Conservation (phyloP, 2,888 invertebrate genomes). For the Zaprionus bogoriensis region DNA sequence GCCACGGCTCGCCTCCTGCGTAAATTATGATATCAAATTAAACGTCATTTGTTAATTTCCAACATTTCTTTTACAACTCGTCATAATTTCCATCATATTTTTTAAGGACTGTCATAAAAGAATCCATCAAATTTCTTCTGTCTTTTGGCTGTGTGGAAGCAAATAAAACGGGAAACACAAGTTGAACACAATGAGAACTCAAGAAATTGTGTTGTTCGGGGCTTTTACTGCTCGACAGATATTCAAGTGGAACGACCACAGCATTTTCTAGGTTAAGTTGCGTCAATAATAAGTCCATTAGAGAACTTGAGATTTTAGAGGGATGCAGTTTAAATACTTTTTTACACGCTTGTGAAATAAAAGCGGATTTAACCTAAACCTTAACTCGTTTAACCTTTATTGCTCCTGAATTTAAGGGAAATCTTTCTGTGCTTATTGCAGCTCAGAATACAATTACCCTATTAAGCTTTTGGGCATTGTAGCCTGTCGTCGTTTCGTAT, state of each 20-base stretch:
- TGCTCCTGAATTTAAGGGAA: neutral
- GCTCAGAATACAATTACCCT: too few relatives aligned
- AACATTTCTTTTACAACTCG: neutral
- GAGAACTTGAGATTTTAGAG: neutral
- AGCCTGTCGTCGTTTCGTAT: too few relatives aligned
- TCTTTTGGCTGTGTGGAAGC: too few relatives aligned
- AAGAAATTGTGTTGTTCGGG: neutral
- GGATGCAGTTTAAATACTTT: neutral
- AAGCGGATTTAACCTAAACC: too few relatives aligned
- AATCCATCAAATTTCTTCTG: neutral
- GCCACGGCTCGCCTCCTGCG: too few relatives aligned
- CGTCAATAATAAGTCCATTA: neutral
- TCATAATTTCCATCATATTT: neutral
- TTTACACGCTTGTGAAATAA: too few relatives aligned
- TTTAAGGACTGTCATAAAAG: neutral
- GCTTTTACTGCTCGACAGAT: neutral
- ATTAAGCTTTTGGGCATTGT: too few relatives aligned
- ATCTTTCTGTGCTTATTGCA: too few relatives aligned
- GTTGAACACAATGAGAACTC: neutral
- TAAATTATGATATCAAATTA: slow-evolving; percentile 2
- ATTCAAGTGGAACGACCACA: neutral
- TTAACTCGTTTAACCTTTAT: neutral
- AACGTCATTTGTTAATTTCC: neutral
- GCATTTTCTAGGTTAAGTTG: neutral
- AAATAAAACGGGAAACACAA: neutral